Conservation (phyloP, 1,140 invertebrate genomes). For the Trachelipus rathkii region DNA sequence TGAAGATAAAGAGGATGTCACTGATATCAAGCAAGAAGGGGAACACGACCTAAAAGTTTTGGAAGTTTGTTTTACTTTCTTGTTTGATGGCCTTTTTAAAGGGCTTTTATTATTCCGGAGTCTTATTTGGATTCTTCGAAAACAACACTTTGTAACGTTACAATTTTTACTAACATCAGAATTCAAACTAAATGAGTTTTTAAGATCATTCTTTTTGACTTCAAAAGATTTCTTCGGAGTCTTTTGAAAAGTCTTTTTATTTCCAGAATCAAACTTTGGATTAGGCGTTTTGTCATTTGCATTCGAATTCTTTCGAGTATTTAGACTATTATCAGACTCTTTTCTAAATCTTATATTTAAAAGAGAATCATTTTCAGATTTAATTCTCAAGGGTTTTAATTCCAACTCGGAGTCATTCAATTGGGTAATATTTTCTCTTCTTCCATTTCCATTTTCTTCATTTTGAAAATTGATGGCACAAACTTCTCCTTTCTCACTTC, state of each 20-base stretch:
- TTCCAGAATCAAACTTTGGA: not conserved
- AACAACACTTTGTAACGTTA: not conserved
- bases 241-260: not conserved
- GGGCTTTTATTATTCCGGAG: not conserved
- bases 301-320: not conserved
- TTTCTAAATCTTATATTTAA: not conserved
- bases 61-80: not conserved
- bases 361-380: not conserved
- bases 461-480: slow-evolving; percentile 6
- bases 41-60: not conserved
- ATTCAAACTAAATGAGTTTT: not conserved
- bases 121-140: not conserved
- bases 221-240: not conserved
- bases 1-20: not conserved
- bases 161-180: not conserved
- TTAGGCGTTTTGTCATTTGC: not conserved
- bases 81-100: not conserved
- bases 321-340: not conserved
- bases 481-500: slow-evolving; percentile 5
- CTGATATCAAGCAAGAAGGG: not conserved
- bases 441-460: not conserved
- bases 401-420: not conserved
- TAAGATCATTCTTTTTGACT: not conserved
- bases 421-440: not conserved
- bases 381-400: not conserved